A percentile compares a stretch with the other conserved stretches of the same genome.
Evolutionary conservation across 2,113 vertebrate species (phyloP).

Genomic region (Bubo blakistoni): DNA sequence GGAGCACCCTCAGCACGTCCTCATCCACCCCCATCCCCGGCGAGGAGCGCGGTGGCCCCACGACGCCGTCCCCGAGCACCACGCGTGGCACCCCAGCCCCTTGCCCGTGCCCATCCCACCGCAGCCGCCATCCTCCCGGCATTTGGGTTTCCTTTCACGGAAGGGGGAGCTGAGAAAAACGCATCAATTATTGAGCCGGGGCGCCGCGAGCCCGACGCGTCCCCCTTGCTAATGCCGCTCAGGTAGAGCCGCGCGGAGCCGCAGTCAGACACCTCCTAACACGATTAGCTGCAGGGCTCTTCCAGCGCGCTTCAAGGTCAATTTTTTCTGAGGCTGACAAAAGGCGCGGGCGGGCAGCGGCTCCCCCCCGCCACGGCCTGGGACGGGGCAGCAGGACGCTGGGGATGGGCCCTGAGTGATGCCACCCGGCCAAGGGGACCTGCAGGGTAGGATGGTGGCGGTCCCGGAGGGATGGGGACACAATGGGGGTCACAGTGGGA

Average conservation of each 20-base stretch:
- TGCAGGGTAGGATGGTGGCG: not conserved
- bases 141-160: conserved; percentile 57
- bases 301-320: conserved; percentile 58
- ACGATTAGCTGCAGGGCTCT: conserved; percentile 54
- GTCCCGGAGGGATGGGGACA: not conserved
- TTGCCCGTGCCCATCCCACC: rapidly evolving
- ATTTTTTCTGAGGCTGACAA: conserved; percentile 36
- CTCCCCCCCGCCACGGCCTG: not conserved
- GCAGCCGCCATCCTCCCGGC: not conserved
- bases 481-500: not conserved
- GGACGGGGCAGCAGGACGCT: not conserved
- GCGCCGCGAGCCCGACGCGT: conserved; percentile 4
- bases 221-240: conserved; percentile 59
- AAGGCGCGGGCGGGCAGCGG: not conserved
- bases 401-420: not conserved
- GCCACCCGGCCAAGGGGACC: not conserved
- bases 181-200: conserved; percentile 59
- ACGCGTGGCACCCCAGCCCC: rapidly evolving
- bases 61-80: rapidly evolving
- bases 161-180: conserved; percentile 42
- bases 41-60: rapidly evolving
- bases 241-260: conserved; percentile 47
- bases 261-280: conserved; percentile 61
- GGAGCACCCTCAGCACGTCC: rapidly evolving
- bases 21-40: not conserved